Evolutionary conservation across 2,797 vertebrate genomes (phyloP).

Genomic region (Cryptoprocta ferox): DNA sequence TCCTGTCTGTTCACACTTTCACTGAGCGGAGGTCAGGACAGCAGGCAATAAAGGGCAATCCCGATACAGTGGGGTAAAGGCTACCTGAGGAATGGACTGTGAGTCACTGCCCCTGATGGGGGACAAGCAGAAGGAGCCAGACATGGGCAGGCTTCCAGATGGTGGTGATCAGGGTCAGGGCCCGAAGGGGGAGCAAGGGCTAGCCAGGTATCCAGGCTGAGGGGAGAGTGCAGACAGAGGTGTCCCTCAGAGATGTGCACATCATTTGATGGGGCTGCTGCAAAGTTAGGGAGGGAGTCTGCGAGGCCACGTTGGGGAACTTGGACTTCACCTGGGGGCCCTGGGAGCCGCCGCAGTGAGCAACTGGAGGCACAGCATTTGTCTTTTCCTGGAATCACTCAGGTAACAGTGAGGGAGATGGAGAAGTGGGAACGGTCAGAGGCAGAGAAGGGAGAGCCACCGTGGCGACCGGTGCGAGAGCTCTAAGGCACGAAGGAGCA

Average conservation of each 20-base stretch:
- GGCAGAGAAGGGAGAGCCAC: neutral
- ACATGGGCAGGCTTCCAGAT: neutral
- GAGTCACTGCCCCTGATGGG: neutral
- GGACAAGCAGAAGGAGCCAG: neutral
- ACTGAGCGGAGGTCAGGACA: neutral
- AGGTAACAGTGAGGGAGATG: neutral
- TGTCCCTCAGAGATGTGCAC: neutral
- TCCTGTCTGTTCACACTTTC: neutral
- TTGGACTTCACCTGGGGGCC: neutral
- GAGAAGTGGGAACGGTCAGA: neutral
- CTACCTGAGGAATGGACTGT: neutral
- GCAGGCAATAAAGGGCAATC: neutral
- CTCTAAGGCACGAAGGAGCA: neutral
- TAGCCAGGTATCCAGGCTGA: neutral
- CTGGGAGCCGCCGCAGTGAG: neutral
- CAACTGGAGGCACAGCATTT: neutral
- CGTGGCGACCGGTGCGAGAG: neutral
- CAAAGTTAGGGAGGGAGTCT: neutral
- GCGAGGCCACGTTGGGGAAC: neutral
- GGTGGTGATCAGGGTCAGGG: neutral
- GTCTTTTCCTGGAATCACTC: neutral
- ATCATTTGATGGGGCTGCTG: accelerated
- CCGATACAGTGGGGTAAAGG: accelerated
- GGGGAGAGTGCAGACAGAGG: neutral
- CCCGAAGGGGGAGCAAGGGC: neutral